Base-by-base conservation (phyloP, 2,888 invertebrate genomes). In the Drosophila histrio region DNA sequence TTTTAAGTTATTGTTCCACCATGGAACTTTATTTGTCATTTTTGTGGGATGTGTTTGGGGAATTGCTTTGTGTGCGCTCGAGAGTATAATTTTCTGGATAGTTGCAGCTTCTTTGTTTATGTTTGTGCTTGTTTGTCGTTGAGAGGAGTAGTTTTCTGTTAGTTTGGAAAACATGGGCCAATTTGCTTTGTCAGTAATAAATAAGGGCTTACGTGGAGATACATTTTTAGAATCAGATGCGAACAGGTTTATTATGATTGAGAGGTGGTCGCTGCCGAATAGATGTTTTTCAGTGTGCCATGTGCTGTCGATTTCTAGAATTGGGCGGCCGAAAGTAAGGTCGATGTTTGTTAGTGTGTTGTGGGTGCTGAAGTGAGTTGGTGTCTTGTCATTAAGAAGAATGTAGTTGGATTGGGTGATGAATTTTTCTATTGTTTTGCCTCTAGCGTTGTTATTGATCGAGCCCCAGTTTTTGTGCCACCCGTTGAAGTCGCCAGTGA, bases 301-400 rank as follows among this genome's bases (percentile, higher is more conserved):
- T 39, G 39, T n/a, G 30, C 50, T 59, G 21, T 50, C 59, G 7
- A 59, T 43, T 34, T 43, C 3, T 5, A 50, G 36, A 8, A 36
- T 24, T 17, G 38, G 46, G 38, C 44, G 38, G 4, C 22, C 4
- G 22, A 22, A 22, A 22, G 22, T 22, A 3, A 73, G 8, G 13
- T 74, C 65, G 1, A 74, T 60, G 30, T 74, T 38, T 1, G 67
- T 62, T 15, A 71, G 56, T 7, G 68, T 61, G 8, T 66, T 62
- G 8, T 68, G 70, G 15, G 67, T 63, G 22, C 43, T 61, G 2
- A 70, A 34, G 36, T 69, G 72, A 54, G 46, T 46, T 19, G 46
- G 46, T 17, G 19, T 19, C 0, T n/a, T 19, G 46, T 46, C 46
- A 19, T 46, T 46, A 6, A 46, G 43, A n/a, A 36, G 36, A 3